Evolutionary conservation across 2,888 invertebrate genomes (phyloP).

Genomic region (Bombylius discolor): DNA sequence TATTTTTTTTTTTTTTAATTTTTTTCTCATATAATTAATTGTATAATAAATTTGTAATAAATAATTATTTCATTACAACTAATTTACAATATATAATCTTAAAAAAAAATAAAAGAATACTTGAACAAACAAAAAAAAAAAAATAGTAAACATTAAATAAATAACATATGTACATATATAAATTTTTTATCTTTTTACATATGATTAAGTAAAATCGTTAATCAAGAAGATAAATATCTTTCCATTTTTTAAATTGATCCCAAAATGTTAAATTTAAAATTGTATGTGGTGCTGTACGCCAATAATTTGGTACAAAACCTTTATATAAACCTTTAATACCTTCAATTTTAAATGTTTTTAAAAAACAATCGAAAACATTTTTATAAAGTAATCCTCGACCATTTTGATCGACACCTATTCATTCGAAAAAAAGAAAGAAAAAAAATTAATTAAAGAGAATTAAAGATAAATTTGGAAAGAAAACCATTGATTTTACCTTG

Average conservation of each 20-base stretch:
- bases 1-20: too few relatives aligned
- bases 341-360: constrained; percentile 63
- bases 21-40: too few relatives aligned
- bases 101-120: too few relatives aligned
- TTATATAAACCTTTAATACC: constrained; percentile 68
- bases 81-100: too few relatives aligned
- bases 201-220: constrained; percentile 7
- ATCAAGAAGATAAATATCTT: constrained; percentile 16
- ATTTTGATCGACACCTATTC: constrained; percentile 43
- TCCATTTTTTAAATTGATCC: constrained; percentile 40
- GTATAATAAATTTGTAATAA: too few relatives aligned
- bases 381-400: constrained; percentile 53
- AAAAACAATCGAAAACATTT: constrained; percentile 60
- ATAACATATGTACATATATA: too few relatives aligned
- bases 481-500: constrained; percentile 46
- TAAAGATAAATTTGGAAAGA: constrained; percentile 15
- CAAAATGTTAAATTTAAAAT: constrained; percentile 65
- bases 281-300: constrained; percentile 67
- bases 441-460: constrained; percentile 1
- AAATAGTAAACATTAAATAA: too few relatives aligned
- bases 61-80: too few relatives aligned
- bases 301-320: constrained; percentile 60
- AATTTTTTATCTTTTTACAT: constrained; percentile 8
- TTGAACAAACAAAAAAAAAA: too few relatives aligned
- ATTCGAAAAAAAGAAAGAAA: constrained; percentile 18